Base-by-base conservation (phyloP, 2,888 invertebrate genomes). In the Pherbina coryleti region DNA sequence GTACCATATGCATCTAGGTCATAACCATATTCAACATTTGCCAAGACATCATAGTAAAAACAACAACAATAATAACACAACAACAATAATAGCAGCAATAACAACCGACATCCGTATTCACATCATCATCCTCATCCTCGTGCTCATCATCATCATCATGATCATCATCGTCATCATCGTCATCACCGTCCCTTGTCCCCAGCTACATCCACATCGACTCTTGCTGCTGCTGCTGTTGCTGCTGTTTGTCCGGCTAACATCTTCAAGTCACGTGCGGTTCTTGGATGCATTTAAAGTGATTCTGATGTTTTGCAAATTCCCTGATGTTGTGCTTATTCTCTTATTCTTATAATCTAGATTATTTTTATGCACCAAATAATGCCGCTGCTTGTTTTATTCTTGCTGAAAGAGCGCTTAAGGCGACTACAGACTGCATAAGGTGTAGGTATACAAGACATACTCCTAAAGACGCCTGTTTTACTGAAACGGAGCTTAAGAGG, bases 251-350 rank as follows among this genome's bases (percentile, higher is more conserved):
- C 44, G 44, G 44, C 44, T 9, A 19, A 25, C 60, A 60, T 60
- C 60, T 60, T 60, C 11, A 60, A 25, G 17, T 44, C 37, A 44
- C 37, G 37, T 14, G 37, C 37, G 5, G 22, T 60, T 60, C 44
- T 22, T 70, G 72, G 22, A 31, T 55, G 57, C 37, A 72, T 37
- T 34, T 22, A 60, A 57, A 57, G 57, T 57, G 37, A 60, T 72
- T 57, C 57, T 17, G 25, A 51, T 69, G 25, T 69, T 49, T 69
- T 49, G 51, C 49, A 51, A 67, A 51, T 69, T 51, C 69, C 25
- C 51, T 57, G 28, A 5, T 19, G 28, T 19, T 31, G 51, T 44
- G 55, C 17, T 28, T 17, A 5, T 8, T 37, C 11, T 28, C 8
- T 17, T 57, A 57, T 57, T 57, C 9, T 19, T 28, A 60, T 28